Base-by-base conservation (phyloP, 2,888 invertebrate species). In the Heliconius aoede region DNA sequence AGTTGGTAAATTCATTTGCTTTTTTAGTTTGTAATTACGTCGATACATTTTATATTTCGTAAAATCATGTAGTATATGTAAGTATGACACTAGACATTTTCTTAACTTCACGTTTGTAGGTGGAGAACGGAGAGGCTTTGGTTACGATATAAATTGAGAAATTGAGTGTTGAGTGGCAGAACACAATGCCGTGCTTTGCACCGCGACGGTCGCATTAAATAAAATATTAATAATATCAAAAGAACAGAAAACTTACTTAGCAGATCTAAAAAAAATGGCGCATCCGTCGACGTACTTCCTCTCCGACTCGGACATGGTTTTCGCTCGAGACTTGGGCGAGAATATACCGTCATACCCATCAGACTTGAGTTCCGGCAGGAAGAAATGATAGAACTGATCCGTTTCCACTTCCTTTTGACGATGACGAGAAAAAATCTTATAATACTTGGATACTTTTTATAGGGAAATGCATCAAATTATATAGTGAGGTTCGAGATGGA, bases 231-330 rank as follows among this genome's bases (percentile, higher is more conserved):
- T 0, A 55, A 55, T n/a, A 21, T 9, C 18, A 51, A 1, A n/a
- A 55, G n/a, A 36, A 5, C n/a, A 11, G 26, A 13, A 58, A 55
- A 85, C 97, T 95, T 91, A 98, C 98, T 98, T 98, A 87, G 97
- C 96, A 88, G 97, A 97, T 91, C 98, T 96, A 94, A 97, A 99
- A 95, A 99, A 99, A 88, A 99, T 99, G 83, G 99, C 99, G 95
- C 99, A 99, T 81, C 99, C 99, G 90, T 99, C 99, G 74, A 99
- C 99, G 93, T 98, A 98, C 94, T 99, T 99, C 86, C 98, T 95
- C 89, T 99, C 99, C 84, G 97, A 97, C 88, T 99, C 99, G 3
- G 97, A 96, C 99, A 99, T 99, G 77, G 99, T 99, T 91, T 99
- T 99, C 69, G 99, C 99, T 77, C 99, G 96, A 1, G 99, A 99